A percentile compares a stretch with the other conserved stretches of the same genome.
These are phyloP conservation scores for Loriculus beryllinus DNA, from an alignment of 2,797 vertebrate species.

Conservation along the genomic window DNA sequence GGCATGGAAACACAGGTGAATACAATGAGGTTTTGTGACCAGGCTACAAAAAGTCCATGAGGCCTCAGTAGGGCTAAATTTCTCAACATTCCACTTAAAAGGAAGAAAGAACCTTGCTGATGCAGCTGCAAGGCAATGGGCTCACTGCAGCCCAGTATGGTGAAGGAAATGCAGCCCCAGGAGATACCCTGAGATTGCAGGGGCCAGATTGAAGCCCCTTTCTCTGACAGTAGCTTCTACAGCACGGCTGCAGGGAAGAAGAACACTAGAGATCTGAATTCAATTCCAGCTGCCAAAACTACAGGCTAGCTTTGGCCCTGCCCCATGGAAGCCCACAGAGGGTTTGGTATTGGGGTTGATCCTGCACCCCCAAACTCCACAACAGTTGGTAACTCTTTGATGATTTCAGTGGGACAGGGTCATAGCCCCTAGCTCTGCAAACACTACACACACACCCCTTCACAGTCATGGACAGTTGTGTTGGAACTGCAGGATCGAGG, in stretches of 20 bases:
- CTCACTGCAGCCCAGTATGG: background rate
- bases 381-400: background rate
- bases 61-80: background rate
- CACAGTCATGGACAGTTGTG: fast-evolving
- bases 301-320: background rate
- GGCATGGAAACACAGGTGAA: background rate
- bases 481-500: background rate
- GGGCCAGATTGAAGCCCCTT: background rate
- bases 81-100: background rate
- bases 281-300: background rate
- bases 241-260: background rate
- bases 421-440: background rate
- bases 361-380: background rate
- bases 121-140: background rate
- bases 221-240: background rate
- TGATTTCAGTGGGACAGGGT: background rate
- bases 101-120: background rate
- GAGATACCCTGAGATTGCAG: background rate
- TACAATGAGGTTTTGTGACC: background rate
- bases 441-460: background rate
- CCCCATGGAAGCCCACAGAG: background rate
- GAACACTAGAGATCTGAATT: background rate
- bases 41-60: background rate
- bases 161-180: background rate
- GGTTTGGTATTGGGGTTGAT: background rate